Base-by-base conservation (phyloP, 2,888 invertebrate species). In the Gibbula magus region DNA sequence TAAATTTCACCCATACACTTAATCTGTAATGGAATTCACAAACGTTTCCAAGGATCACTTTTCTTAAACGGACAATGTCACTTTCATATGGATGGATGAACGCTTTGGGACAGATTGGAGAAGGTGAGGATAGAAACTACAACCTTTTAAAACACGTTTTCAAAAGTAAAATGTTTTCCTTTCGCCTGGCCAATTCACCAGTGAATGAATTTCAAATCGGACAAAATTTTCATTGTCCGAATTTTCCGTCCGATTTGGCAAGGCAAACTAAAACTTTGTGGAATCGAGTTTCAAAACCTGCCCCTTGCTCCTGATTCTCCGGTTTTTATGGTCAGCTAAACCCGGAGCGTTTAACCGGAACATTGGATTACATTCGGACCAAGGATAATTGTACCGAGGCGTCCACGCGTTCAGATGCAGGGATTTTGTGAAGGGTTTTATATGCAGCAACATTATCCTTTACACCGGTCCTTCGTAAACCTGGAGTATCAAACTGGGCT, bases 101-200 rank as follows among this genome's bases (percentile, higher is more conserved):
- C 35, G 32, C 75, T 29, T 75, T 75, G 35, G n/a, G 16, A 25
- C 54, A 54, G 32, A 75, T 20, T 35, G 25, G 75, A 35, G 75
- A 51, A 22, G 25, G 52, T 32, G 75, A 29, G n/a, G 32, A 51
- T 54, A 75, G 32, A 20, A 53, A 54, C 35, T 75, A 7, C 53
- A 52, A 75, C 29, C 54, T 53, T 75, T 75, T 75, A 54, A 54
- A 29, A 75, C 53, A 54, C 54, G 25, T 22, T 75, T 75, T 75
- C 29, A 75, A 75, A 75, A 75, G 75, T 75, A 75, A 75, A 75
- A 75, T 75, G 75, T 75, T 75, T 75, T 75, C n/a, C 75, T 75
- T 75, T 25, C 54, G 54, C 75, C 18, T 75, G 54, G 22, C 29
- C 8, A 54, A 54, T 29, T 75, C 35, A 29, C 29, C 54, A 32